phyloP scores from a whole-genome alignment of 2,888 invertebrate species.

The Drosophila nr. medialis region DNA sequence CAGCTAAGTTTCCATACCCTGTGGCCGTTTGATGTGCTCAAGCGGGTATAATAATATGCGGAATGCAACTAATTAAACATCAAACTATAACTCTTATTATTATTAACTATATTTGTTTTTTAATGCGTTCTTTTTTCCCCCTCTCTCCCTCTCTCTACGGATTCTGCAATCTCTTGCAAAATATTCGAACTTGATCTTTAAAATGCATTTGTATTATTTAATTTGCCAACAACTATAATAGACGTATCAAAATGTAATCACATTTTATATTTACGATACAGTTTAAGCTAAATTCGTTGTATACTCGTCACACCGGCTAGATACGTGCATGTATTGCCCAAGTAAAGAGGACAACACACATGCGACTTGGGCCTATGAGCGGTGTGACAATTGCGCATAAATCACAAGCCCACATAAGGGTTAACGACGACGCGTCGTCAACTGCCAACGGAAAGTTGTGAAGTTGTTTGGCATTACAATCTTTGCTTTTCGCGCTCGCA shows the following conservation, averaged over 20 bases:
- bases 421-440: slow-evolving; percentile 55
- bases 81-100: not conserved
- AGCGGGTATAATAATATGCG: not conserved
- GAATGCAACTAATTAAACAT: not conserved
- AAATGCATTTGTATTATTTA: not conserved
- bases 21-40: not conserved
- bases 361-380: slow-evolving; percentile 2
- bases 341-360: not conserved
- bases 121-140: not conserved
- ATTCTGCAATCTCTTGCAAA: not conserved
- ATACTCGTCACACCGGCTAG: not conserved
- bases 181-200: not conserved
- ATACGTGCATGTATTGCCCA: not conserved
- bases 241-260: not conserved
- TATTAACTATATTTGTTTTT: not conserved
- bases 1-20: slow-evolving; percentile 59
- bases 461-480: slow-evolving; percentile 68
- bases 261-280: not conserved
- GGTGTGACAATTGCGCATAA: slow-evolving; percentile 55
- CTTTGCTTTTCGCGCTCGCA: slow-evolving; percentile 51
- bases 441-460: slow-evolving; percentile 46
- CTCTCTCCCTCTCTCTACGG: not conserved
- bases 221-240: not conserved
- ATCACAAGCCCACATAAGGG: slow-evolving; percentile 55
- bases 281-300: not conserved